phyloP scores from a whole-genome alignment of 2,797 vertebrate species.

The Diplodus puntazzo region DNA sequence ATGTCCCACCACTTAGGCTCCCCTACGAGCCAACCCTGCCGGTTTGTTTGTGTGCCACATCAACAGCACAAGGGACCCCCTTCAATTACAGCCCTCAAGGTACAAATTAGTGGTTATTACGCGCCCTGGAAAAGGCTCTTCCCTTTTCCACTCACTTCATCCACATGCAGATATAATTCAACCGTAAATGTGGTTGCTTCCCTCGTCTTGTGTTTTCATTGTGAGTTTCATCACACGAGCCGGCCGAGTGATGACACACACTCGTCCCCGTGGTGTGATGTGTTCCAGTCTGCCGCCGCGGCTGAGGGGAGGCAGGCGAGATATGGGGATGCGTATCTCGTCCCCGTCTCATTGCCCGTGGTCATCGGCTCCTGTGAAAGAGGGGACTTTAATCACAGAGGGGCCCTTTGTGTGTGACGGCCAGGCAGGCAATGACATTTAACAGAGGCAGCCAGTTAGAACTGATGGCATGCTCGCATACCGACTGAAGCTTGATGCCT shows the following conservation, averaged over 20 bases:
- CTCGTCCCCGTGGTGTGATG: conserved; percentile 46
- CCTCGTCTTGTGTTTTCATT: conserved; percentile 38
- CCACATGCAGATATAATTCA: conserved; percentile 43
- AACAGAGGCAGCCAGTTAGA: conserved; percentile 75
- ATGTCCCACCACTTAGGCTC: conserved; percentile 16
- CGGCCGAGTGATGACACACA: conserved; percentile 56
- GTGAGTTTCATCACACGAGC: conserved; percentile 57
- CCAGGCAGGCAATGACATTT: conserved; percentile 78
- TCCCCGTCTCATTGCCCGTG: conserved; percentile 64
- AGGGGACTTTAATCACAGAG: conserved; percentile 66
- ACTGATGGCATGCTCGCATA: conserved; percentile 66
- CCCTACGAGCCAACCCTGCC: conserved; percentile 15
- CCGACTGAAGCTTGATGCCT: conserved; percentile 38
- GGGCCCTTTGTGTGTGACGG: conserved; percentile 64
- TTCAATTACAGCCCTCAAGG: conserved; percentile 63
- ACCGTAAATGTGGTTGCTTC: conserved; percentile 36
- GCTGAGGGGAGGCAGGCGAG: conserved; percentile 3
- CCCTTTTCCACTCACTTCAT: conserved; percentile 46
- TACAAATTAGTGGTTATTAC: conserved; percentile 68
- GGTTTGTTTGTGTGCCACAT: conserved; percentile 48
- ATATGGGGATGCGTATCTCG: conserved; percentile 41
- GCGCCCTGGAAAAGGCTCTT: conserved; percentile 35
- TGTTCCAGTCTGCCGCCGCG: conserved; percentile 40
- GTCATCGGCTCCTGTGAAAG: conserved; percentile 66
- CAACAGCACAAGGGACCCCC: conserved; percentile 25